phyloP scores from a whole-genome alignment of 2,797 vertebrate species.

The Scarus forsteni region DNA sequence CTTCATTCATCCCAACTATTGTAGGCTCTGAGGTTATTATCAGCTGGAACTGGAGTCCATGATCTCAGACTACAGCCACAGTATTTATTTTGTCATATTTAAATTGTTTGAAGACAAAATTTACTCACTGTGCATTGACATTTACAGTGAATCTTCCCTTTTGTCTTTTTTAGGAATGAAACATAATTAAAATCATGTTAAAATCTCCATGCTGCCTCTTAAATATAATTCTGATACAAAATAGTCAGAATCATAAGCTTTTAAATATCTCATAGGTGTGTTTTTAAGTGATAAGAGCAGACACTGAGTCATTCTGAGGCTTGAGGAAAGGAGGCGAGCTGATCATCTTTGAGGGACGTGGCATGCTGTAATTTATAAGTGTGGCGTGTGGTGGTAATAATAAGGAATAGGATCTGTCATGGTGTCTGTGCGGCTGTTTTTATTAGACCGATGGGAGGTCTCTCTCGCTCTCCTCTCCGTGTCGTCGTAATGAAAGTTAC shows the following conservation, averaged over 20 bases:
- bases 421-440: constrained; percentile 72
- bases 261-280: background rate
- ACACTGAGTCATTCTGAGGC: constrained; percentile 18
- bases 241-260: background rate
- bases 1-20: too few relatives aligned
- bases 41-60: too few relatives aligned
- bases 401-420: constrained; percentile 73
- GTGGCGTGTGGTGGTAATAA: constrained; percentile 61
- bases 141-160: too few relatives aligned
- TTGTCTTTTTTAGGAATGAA: too few relatives aligned
- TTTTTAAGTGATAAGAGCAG: background rate
- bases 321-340: constrained; percentile 16
- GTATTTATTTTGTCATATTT: too few relatives aligned
- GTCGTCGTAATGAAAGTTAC: constrained; percentile 81
- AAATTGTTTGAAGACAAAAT: too few relatives aligned
- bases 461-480: constrained; percentile 63
- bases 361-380: constrained; percentile 59
- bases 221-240: background rate
- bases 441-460: constrained; percentile 78
- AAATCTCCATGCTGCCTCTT: too few relatives aligned
- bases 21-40: too few relatives aligned
- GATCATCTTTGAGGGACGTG: constrained; percentile 55
- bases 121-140: too few relatives aligned
- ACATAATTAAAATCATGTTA: too few relatives aligned
- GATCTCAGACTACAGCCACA: too few relatives aligned